Evolutionary conservation across 2,888 invertebrate genomes (phyloP), one percentile per base, ranked within the genome.

Genomic region (Dichetophora obliterata): DNA sequence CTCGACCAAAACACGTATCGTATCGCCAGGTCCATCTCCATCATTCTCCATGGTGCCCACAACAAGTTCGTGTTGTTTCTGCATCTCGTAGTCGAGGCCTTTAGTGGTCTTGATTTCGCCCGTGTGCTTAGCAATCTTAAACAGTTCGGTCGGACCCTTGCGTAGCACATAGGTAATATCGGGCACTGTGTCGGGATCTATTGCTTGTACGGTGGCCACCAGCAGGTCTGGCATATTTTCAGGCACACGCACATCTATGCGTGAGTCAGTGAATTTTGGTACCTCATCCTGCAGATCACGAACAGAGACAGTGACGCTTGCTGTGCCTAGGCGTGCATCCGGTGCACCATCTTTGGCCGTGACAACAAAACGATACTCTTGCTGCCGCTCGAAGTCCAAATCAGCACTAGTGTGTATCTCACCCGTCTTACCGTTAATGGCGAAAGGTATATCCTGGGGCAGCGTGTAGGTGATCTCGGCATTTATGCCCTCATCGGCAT

Each of bases 261-360:
- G 90, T 1, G 92, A 90, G 80, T 93, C 92, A 72, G 91, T 90
- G 88, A 97, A 97, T 66, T 94, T 91, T 0, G 97, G 97, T 54
- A 93, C 91, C 88, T 97, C 96, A 86, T 97, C 97, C 0, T 88
- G 88, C 0, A 94, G 90, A 86, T 97, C 97, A 71, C 93, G 90
- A 0, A 97, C 95, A 82, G 91, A 90, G 0, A 97, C 93, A 0
- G 95, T 94, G 11, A 97, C 95, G 0, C 95, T 95, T 0, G 96
- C 96, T 0, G 97, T 96, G 2, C 96, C 96, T 52, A 96, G 90
- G 16, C 96, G 91, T 4, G 95, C 93, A 90, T 96, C 96, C 0
- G 94, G 92, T 0, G 96, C 97, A 24, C 95, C 95, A 86, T 97
- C 97, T 86, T 93, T 94, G 1, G 97, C 97, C 0, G 96, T 96